Conservation (phyloP, 2,113 vertebrate species). For the Orthonyx spaldingii region DNA sequence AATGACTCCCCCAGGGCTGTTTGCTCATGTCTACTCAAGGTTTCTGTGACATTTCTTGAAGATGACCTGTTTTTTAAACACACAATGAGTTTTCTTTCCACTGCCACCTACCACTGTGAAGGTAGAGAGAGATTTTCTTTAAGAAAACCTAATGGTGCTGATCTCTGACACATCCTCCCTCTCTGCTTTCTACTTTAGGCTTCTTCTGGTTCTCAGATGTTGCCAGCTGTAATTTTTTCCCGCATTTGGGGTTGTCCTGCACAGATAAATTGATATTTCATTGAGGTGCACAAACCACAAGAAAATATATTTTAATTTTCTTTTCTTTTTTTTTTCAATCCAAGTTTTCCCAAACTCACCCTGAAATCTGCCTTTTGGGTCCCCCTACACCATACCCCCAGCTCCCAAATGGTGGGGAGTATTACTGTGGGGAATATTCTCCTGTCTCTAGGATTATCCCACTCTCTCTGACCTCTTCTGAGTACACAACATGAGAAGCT, state of each 20-base stretch:
- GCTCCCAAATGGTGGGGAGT: neutral
- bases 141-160: neutral
- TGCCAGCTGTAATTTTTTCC: neutral
- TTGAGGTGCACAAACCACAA: neutral
- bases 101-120: neutral
- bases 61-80: slow-evolving; percentile 42
- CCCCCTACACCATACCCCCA: neutral
- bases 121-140: neutral
- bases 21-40: slow-evolving; percentile 25
- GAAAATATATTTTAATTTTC: neutral
- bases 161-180: neutral
- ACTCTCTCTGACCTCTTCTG: too few relatives aligned
- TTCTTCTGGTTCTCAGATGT: neutral
- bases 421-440: neutral
- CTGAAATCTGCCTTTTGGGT: neutral
- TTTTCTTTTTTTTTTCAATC: neutral
- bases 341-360: neutral
- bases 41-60: neutral
- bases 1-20: slow-evolving; percentile 30
- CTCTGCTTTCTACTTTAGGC: neutral
- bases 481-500: accelerated
- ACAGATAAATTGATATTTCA: neutral
- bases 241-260: neutral
- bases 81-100: neutral
- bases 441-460: neutral